phyloP scores from a whole-genome alignment of 2,113 vertebrate species.

The Gracilinanus agilis region DNA sequence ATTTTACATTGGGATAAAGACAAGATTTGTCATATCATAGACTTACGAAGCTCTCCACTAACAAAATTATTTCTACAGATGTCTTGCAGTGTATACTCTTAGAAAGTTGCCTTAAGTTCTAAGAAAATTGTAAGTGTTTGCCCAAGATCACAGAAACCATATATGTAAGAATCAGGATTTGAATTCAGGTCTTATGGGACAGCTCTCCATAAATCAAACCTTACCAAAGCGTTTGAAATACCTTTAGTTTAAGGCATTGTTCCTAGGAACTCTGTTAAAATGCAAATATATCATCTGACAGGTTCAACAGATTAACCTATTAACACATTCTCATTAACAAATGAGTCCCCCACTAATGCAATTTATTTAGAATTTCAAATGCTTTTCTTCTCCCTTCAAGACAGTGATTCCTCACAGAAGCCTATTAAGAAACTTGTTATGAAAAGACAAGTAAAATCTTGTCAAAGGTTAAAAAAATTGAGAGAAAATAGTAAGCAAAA shows the following conservation, averaged over 20 bases:
- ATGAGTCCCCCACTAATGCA: not conserved
- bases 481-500: not conserved
- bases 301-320: not conserved
- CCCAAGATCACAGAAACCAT: not conserved
- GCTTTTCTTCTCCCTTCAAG: not conserved
- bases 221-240: not conserved
- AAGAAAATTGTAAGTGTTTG: not conserved
- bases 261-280: not conserved
- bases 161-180: not conserved
- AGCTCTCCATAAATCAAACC: not conserved
- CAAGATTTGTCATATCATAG: not conserved
- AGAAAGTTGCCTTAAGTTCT: not conserved
- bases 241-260: not conserved
- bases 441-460: slow-evolving; percentile 9
- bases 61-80: not conserved
- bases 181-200: not conserved
- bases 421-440: slow-evolving; percentile 2
- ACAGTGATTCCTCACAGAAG: not conserved
- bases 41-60: not conserved
- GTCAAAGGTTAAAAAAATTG: not conserved
- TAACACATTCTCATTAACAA: slow-evolving; percentile 2
- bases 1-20: not conserved
- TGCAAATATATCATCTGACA: not conserved
- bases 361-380: not conserved
- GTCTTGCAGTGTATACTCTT: not conserved